A percentile compares a stretch with the other conserved stretches of the same genome.
These are phyloP conservation scores for Drosophila guanche DNA, from an alignment of 1,140 invertebrate species.

Conservation along the genomic window DNA sequence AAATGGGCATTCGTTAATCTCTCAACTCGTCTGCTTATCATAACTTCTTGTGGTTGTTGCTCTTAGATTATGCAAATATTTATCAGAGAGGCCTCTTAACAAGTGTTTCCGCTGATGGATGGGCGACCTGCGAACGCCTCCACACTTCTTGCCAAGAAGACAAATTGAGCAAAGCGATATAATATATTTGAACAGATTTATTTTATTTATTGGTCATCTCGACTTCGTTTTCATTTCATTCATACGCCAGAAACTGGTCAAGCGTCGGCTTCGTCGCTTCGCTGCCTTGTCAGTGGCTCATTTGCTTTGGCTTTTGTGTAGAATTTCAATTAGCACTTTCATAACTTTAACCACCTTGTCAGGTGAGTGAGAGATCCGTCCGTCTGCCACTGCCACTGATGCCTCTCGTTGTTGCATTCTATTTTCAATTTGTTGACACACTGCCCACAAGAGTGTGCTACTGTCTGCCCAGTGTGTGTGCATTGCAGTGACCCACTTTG, in stretches of 20 bases:
- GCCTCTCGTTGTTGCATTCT: slow-evolving; percentile 54
- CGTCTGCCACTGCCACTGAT: slow-evolving; percentile 28
- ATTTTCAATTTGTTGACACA: slow-evolving; percentile 67
- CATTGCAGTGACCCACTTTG: slow-evolving; percentile 65
- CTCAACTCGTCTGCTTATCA: slow-evolving; percentile 57
- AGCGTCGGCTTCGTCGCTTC: slow-evolving; percentile 16
- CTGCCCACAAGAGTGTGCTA: slow-evolving; percentile 7
- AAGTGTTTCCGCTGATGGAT: slow-evolving; percentile 62
- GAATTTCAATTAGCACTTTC: slow-evolving; percentile 70
- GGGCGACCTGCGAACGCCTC: slow-evolving; percentile 44
- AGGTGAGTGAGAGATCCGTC: slow-evolving; percentile 32
- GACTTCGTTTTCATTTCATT: slow-evolving; percentile 30
- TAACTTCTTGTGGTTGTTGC: slow-evolving; percentile 26
- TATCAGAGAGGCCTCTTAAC: slow-evolving; percentile 33
- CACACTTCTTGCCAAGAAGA: slow-evolving; percentile 39
- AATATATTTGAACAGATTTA: slow-evolving; percentile 64
- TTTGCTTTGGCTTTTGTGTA: slow-evolving; percentile 46
- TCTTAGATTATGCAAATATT: slow-evolving; percentile 44
- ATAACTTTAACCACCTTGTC: slow-evolving; percentile 51
- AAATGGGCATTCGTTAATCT: slow-evolving; percentile 60
- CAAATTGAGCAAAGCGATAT: slow-evolving; percentile 58
- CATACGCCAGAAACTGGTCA: slow-evolving; percentile 49
- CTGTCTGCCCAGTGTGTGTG: slow-evolving; percentile 22
- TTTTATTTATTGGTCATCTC: slow-evolving; percentile 65
- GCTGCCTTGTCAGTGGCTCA: slow-evolving; percentile 32